Conservation (phyloP, 2,888 invertebrate genomes). For the Carterocephalus palaemon region DNA sequence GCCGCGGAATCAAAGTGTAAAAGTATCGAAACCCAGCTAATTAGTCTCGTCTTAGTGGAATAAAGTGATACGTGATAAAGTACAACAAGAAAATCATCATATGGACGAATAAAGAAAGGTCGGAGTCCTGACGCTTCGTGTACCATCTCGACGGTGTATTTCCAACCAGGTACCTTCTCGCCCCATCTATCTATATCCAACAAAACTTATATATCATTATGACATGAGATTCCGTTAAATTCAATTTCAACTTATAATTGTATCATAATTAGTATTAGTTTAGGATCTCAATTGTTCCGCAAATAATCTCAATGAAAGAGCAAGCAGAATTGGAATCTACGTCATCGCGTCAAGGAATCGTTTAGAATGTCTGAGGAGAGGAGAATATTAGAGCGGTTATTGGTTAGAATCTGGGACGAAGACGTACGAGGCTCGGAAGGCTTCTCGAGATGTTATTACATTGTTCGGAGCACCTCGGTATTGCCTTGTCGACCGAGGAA, state of each 20-base stretch:
- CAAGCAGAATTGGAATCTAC: background rate
- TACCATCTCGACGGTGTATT: too few species aligned
- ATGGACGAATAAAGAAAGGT: too few species aligned
- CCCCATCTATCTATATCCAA: background rate
- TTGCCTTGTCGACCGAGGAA: too few species aligned
- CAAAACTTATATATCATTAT: background rate
- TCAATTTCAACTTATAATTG: background rate
- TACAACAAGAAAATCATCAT: too few species aligned
- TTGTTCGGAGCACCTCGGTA: background rate
- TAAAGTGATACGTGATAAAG: too few species aligned
- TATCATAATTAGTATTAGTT: constrained; percentile 5
- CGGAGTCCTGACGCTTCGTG: too few species aligned
- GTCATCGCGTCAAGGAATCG: background rate
- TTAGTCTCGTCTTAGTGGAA: too few species aligned
- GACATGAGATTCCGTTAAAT: too few species aligned
- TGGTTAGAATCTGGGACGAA: too few species aligned
- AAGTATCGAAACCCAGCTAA: too few species aligned
- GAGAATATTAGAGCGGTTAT: constrained; percentile 12
- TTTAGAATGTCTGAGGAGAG: background rate
- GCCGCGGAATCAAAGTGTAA: too few species aligned
- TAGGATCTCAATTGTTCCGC: constrained; percentile 2
- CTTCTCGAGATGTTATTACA: constrained; percentile 8
- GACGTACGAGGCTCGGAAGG: constrained; percentile 13
- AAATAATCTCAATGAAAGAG: background rate
- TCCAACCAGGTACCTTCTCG: too few species aligned